Base-by-base conservation (phyloP, 1,140 invertebrate genomes). In the Dufourea novaeangliae region DNA sequence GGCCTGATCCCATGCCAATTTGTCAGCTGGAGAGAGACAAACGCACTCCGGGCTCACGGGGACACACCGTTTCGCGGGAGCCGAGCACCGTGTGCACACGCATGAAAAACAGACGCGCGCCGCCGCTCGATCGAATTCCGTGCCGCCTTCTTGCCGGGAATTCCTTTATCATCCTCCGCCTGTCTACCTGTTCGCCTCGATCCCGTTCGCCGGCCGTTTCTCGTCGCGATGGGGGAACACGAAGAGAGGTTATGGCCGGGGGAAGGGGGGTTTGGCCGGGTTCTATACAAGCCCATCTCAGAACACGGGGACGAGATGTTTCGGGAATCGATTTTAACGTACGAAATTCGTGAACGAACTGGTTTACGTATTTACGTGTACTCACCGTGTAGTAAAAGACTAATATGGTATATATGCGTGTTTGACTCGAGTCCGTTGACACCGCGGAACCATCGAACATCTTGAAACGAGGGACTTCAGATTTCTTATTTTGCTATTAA, bases 1-100 rank as follows among this genome's bases (percentile, higher is more conserved):
- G 74, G 72, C 64, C 67, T 70, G 77, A 83, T 82, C 81, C 80
- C 80, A 69, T 63, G 74, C n/a, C 64, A 83, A 83, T 83, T 83
- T 83, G 81, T 82, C 80, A 82, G 37, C 74, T n/a, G n/a, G n/a
- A n/a, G n/a, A 32, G 59, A 81, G 79, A 68, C 79, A 34, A 78
- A 81, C 64, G 64, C 70, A 17, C 22, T n/a, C n/a, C n/a, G n/a
- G n/a, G 79, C 70, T 69, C 64, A 52, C 37, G 63, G 34, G 2
- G 17, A n/a, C 44, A 5, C 44, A 17, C 41, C 37, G 39, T 37
- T 52, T 25, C 54, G 32, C 71, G 22, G n/a, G n/a, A n/a, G n/a
- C 46, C 62, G 32, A 32, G 54, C 6, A 52, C 37, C 66, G 57
- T 27, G 46, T 44, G 67, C 54, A 54, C 37, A 44, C 61, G 27